Base-by-base conservation (phyloP, 1,140 invertebrate species). In the Cataglyphis hispanica region DNA sequence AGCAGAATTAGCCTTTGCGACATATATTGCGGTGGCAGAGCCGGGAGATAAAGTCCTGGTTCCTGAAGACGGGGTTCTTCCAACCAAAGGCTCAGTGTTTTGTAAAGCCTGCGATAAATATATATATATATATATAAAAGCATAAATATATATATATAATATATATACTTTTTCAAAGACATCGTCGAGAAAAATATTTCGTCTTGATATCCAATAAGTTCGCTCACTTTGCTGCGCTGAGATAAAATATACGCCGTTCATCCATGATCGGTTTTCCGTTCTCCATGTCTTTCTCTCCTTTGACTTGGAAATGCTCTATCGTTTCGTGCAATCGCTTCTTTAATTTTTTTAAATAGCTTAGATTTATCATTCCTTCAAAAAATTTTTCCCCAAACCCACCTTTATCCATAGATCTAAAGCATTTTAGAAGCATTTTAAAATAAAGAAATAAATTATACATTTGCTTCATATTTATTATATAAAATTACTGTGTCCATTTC, bases 31-130 rank as follows among this genome's bases (percentile, higher is more conserved):
- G 96, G 96, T 16, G 98, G 97, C 53, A 98, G 94, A 37, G 97
- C 96, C 25, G 97, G 97, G n/a, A 98, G 93, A 93, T 97, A 97
- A 4, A 98, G 91, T 34, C 96, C 96, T 1, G 96, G 94, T 91
- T 97, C 97, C 91, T 97, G 97, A 6, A 98, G 94, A 85, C 96
- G 94, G 6, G 97, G 96, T 91, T 98, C 98, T 91, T 98, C 97
- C 66, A 98, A 93, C 98, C 98, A 98, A 2, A 98, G 93, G 2
- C 94, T 95, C 86, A 97, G 96, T 8, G 97, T 97, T 92, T 96
- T 96, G 91, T 96, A 97, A 56, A 97, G 93, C 75, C 96, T 96
- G 64, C 61, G 94, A 78, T 67, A 63, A 67, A 53, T 25, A 50
- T 19, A 50, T 19, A 19, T 46, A 37, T 27, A 43, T 43, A 43